These are phyloP conservation scores for Tragelaphus strepsiceros DNA, from an alignment of 2,113 vertebrate genomes.

Conservation along the genomic window DNA sequence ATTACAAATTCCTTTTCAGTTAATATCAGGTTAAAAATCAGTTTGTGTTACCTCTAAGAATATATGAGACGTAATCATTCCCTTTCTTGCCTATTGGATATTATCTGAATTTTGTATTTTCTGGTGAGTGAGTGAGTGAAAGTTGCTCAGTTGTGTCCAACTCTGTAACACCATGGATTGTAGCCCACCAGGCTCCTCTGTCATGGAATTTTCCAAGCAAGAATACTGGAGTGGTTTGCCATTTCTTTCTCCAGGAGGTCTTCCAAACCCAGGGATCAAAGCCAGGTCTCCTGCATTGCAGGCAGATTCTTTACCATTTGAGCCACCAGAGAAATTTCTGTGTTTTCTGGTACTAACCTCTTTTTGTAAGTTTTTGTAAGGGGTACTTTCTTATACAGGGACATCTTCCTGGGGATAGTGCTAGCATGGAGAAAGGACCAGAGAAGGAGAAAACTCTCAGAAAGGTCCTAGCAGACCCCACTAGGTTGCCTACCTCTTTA, in stretches of 20 bases:
- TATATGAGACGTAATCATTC: background rate
- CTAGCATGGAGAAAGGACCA: background rate
- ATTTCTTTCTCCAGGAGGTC: background rate
- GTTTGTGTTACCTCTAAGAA: background rate
- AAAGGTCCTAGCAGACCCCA: background rate
- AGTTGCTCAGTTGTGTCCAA: background rate
- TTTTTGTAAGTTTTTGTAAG: conserved; percentile 37
- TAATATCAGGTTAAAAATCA: background rate
- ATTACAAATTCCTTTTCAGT: background rate
- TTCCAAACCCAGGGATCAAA: background rate
- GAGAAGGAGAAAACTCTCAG: background rate
- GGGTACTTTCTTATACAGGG: background rate
- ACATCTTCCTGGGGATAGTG: background rate
- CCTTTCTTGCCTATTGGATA: background rate
- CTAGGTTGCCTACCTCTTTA: background rate
- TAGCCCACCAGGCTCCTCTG: background rate
- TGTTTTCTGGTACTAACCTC: background rate
- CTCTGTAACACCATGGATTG: background rate
- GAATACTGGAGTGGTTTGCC: background rate
- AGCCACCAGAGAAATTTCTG: background rate
- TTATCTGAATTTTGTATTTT: background rate
- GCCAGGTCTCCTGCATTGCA: background rate
- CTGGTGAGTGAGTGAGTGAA: background rate
- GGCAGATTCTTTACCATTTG: background rate
- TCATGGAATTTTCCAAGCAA: background rate